Percentiles rank a stretch among this genome's conserved stretches.
Evolutionary conservation across 2,888 invertebrate species (phyloP).

Genomic region (Zele albiditarsus): DNA sequence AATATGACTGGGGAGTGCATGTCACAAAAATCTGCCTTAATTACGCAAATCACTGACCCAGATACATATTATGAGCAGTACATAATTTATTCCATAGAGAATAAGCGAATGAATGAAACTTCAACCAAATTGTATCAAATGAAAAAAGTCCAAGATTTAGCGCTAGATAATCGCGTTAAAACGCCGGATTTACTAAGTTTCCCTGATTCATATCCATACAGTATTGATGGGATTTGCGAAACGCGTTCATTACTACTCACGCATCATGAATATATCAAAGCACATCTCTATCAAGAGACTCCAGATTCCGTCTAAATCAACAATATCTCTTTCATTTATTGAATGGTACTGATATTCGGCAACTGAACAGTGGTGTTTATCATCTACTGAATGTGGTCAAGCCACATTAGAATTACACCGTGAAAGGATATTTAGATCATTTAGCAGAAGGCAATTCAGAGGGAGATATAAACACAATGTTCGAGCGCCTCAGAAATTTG

Average conservation of each 20-base stretch:
- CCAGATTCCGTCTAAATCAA: slow-evolving; percentile 53
- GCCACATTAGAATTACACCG: slow-evolving; percentile 43
- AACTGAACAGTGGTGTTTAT: slow-evolving; percentile 49
- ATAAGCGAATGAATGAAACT: slow-evolving; percentile 46
- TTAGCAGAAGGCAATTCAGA: no score
- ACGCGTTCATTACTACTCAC: slow-evolving; percentile 46
- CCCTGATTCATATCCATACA: slow-evolving; percentile 51
- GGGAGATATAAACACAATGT: slow-evolving; percentile 48
- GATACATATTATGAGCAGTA: slow-evolving; percentile 28
- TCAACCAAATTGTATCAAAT: slow-evolving; percentile 47
- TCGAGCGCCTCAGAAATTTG: slow-evolving; percentile 40
- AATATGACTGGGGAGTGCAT: no score
- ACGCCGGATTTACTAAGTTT: slow-evolving; percentile 52
- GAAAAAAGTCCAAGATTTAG: slow-evolving; percentile 55
- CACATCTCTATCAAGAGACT: slow-evolving; percentile 49
- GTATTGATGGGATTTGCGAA: slow-evolving; percentile 50
- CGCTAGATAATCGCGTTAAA: slow-evolving; percentile 45
- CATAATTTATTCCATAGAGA: slow-evolving; percentile 51
- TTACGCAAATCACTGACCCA: not conserved
- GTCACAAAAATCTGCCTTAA: not conserved
- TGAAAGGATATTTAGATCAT: slow-evolving; percentile 43
- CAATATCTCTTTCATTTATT: no score
- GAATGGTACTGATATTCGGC: slow-evolving; percentile 52
- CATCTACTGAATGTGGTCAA: slow-evolving; percentile 50
- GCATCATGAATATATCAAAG: slow-evolving; percentile 51